Percentiles rank a stretch among this genome's conserved stretches.
Conservation (phyloP, 2,888 invertebrate genomes). For the Eristalis intricaria region DNA sequence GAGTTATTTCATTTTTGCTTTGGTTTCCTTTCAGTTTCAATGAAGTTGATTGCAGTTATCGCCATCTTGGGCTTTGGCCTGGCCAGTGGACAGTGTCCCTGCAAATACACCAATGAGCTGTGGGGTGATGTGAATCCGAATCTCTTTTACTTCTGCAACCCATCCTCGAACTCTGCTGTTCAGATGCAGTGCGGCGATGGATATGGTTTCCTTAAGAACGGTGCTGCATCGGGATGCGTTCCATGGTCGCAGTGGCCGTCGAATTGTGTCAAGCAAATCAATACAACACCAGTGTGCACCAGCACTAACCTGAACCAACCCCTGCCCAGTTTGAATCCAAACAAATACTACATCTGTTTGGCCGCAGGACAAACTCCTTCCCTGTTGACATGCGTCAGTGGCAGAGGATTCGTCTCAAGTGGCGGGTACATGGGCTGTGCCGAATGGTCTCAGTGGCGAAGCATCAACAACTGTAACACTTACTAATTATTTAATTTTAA, state of each 20-base stretch:
- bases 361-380: not conserved
- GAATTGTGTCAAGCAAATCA: conserved; percentile 60
- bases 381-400: conserved; percentile 54
- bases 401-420: conserved; percentile 69
- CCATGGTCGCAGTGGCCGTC: conserved; percentile 44
- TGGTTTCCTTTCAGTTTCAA: conserved; percentile 20
- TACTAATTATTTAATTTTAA: conserved; percentile 9
- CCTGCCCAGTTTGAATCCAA: conserved; percentile 64
- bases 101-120: not conserved
- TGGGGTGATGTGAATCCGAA: conserved; percentile 33
- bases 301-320: conserved; percentile 69
- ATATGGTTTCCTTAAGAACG: conserved; percentile 30
- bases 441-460: conserved; percentile 71
- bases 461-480: conserved; percentile 3
- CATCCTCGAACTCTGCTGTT: not conserved
- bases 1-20: not conserved
- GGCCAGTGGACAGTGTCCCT: conserved; percentile 1
- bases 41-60: conserved; percentile 4
- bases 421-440: conserved; percentile 73
- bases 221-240: conserved; percentile 30
- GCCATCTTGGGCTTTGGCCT: conserved; percentile 22
- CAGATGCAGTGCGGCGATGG: conserved; percentile 1
- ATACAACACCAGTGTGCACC: conserved; percentile 42
- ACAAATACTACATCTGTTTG: conserved; percentile 72
- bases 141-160: conserved; percentile 25